Base-by-base conservation (phyloP, 2,113 vertebrate genomes). In the Ifrita kowaldi region DNA sequence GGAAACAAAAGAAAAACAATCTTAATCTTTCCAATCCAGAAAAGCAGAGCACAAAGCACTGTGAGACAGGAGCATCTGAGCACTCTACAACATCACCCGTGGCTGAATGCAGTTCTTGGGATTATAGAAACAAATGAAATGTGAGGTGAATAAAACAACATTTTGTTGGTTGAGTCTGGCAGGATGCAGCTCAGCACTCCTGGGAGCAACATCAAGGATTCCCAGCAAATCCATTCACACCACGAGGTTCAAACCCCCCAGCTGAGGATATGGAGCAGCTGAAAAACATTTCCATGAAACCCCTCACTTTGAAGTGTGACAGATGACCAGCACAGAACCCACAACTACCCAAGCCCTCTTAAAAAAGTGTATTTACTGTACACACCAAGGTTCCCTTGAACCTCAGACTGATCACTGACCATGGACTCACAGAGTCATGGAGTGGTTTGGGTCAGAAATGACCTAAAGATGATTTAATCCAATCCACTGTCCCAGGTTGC, bases 11-110 rank as follows among this genome's bases (percentile, higher is more conserved):
- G 10, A 77, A 59, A 90, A 95, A 94, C 28, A 91, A 90, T 71
- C 75, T 95, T 95, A 97, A 97, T 65, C 94, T 97, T 95, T 95
- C 95, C 71, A 71, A 95, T 68, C 64, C 10, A 28, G 50, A 81
- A 64, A 39, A 86, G 2, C 49, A 77, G n/a, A 3, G 4, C 59
- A 60, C 53, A 82, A 68, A 87, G 23, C 23, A 79, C 28, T 63
- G 46, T 4, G 52, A 77, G 41, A 59, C 60, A 75, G 56, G 39
- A 87, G 33, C 60, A 93, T 8, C 0, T n/a, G 63, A 84, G 74
- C 55, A 44, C 30, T n/a, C 37, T 26, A 32, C 19, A 68, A 8
- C n/a, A 63, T 32, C 52, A 46, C 9, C 33, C 55, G 46, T 10
- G 4, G 7, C 53, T 21, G 41, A 90, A 33, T 2, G 33, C 49